A percentile compares a stretch with the other conserved stretches of the same genome.
Evolutionary conservation across 2,888 invertebrate species (phyloP).

Genomic region (Nymphalis c-album): DNA sequence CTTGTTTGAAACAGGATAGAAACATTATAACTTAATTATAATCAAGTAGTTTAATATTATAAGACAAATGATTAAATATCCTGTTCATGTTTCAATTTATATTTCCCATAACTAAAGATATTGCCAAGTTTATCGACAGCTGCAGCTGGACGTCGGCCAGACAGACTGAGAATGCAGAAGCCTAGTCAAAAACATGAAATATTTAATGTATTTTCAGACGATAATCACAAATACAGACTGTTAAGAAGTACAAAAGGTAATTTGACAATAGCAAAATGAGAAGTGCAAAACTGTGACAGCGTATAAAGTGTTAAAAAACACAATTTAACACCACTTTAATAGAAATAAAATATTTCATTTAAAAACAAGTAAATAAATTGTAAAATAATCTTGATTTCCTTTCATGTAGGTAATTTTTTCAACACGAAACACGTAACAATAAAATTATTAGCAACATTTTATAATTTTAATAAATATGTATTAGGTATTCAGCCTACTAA

Average conservation of each 20-base stretch:
- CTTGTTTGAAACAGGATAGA: too few species aligned
- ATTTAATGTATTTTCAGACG: constrained; percentile 6
- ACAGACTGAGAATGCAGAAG: constrained; percentile 7
- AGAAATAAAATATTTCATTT: neutral
- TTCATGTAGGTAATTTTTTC: neutral
- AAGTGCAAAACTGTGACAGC: too few species aligned
- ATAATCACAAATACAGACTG: neutral
- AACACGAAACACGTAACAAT: neutral
- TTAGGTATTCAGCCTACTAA: neutral
- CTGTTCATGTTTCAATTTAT: constrained; percentile 3
- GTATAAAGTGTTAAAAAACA: too few species aligned
- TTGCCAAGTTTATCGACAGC: constrained; percentile 30
- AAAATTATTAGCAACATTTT: neutral
- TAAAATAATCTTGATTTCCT: neutral
- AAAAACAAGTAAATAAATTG: neutral
- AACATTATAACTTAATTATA: neutral
- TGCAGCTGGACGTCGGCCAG: constrained; percentile 30
- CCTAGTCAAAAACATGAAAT: constrained; percentile 4
- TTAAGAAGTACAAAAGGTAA: too few species aligned
- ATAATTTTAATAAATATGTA: neutral
- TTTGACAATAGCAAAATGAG: too few species aligned
- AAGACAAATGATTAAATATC: constrained; percentile 2
- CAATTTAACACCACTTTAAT: too few species aligned
- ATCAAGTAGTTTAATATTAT: neutral
- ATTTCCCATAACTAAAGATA: constrained; percentile 20